A percentile compares a stretch with the other conserved stretches of the same genome.
phyloP scores from a whole-genome alignment of 2,888 invertebrate species.

The Polyommatus icarus region DNA sequence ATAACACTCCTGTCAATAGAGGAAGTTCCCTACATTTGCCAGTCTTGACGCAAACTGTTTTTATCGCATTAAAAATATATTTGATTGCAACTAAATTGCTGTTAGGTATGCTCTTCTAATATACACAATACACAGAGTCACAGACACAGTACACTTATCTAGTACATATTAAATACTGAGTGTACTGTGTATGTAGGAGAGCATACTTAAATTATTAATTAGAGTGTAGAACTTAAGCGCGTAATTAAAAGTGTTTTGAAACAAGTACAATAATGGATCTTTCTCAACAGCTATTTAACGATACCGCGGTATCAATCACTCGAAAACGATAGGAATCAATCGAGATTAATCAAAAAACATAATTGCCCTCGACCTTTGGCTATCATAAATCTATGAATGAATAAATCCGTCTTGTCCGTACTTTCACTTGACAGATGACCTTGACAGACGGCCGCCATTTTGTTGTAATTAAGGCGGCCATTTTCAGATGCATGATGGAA shows the following conservation, averaged over 20 bases:
- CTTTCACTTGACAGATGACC: constrained; percentile 52
- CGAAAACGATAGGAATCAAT: constrained; percentile 35
- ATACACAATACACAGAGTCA: neutral
- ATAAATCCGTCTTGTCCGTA: constrained; percentile 41
- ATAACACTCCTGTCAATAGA: neutral
- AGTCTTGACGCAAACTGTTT: neutral
- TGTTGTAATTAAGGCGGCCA: constrained; percentile 41
- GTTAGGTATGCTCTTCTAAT: neutral
- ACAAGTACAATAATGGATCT: constrained; percentile 22
- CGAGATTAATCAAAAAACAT: constrained; percentile 38
- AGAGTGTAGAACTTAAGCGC: neutral
- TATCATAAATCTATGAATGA: constrained; percentile 48
- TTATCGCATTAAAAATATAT: neutral
- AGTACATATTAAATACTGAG: too few relatives aligned
- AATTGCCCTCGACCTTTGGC: constrained; percentile 53
- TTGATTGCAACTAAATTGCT: neutral
- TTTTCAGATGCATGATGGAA: constrained; percentile 33
- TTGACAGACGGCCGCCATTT: constrained; percentile 45
- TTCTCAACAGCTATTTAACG: constrained; percentile 39
- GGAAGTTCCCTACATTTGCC: neutral
- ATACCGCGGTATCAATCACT: constrained; percentile 39
- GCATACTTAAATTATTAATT: neutral
- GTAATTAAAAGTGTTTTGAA: neutral
- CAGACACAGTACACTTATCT: neutral
- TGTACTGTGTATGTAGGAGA: too few relatives aligned